These are phyloP conservation scores for Eulemur rubriventer DNA, from an alignment of 2,797 vertebrate genomes.

Conservation along the genomic window DNA sequence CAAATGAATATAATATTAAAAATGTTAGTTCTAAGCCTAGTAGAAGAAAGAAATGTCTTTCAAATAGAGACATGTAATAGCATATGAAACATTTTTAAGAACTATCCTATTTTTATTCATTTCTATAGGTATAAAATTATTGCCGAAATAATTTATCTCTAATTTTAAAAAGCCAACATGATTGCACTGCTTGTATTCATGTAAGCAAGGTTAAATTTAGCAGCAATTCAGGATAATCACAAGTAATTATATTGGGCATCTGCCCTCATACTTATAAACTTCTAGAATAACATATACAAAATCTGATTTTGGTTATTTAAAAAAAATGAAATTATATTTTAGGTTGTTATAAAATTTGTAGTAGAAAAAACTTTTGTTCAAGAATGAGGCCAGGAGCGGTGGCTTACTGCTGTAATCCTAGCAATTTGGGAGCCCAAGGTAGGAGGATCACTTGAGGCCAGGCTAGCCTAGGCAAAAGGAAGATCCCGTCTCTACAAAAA, in stretches of 20 bases:
- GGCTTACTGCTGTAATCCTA: background rate
- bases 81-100: background rate
- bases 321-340: slow-evolving; percentile 9
- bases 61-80: background rate
- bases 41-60: background rate
- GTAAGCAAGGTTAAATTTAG: slow-evolving; percentile 68
- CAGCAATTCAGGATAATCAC: slow-evolving; percentile 54
- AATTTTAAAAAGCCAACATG: slow-evolving; percentile 9
- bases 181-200: slow-evolving; percentile 52
- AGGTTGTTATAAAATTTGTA: background rate
- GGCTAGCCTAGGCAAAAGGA: background rate
- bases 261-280: background rate
- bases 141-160: slow-evolving; percentile 37
- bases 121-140: background rate
- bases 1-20: background rate
- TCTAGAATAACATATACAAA: slow-evolving; percentile 51
- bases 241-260: slow-evolving; percentile 58
- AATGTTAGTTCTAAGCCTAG: background rate
- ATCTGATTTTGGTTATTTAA: background rate
- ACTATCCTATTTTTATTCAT: background rate
- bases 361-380: background rate
- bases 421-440: background rate
- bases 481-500: background rate
- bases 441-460: background rate
- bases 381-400: background rate